Percentiles rank a stretch among this genome's conserved stretches.
Evolutionary conservation across 2,113 vertebrate genomes (phyloP).

Genomic region (Caretta caretta): DNA sequence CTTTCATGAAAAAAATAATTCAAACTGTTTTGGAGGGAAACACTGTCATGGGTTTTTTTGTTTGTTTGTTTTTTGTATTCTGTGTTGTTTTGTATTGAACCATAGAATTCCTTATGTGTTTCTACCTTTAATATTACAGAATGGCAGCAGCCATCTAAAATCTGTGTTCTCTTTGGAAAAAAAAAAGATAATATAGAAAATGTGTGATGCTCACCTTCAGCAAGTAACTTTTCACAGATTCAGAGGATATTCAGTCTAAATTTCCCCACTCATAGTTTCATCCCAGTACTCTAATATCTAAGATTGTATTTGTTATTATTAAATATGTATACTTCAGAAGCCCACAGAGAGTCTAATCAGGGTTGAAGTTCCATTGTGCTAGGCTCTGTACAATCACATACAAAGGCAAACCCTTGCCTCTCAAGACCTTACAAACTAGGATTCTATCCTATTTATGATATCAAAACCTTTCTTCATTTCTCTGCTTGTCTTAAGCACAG

Average conservation of each 20-base stretch:
- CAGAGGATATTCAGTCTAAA: rapidly evolving
- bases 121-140: background rate
- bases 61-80: background rate
- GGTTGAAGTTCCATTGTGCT: background rate
- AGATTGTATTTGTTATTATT: background rate
- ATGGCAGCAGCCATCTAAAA: rapidly evolving
- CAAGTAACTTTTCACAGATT: background rate
- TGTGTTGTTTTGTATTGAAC: background rate
- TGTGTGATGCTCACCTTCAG: background rate
- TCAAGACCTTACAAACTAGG: too few species aligned
- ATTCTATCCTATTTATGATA: too few species aligned
- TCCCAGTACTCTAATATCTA: background rate
- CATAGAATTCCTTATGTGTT: rapidly evolving
- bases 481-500: too few species aligned
- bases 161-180: background rate
- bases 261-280: background rate
- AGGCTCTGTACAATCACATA: too few species aligned
- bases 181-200: background rate
- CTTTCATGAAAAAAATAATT: background rate
- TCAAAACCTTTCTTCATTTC: too few species aligned
- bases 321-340: background rate
- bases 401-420: too few species aligned
- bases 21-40: background rate
- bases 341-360: background rate
- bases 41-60: background rate